Evolutionary conservation across 2,797 vertebrate species (phyloP).

Genomic region (Chelidonichthys spinosus): DNA sequence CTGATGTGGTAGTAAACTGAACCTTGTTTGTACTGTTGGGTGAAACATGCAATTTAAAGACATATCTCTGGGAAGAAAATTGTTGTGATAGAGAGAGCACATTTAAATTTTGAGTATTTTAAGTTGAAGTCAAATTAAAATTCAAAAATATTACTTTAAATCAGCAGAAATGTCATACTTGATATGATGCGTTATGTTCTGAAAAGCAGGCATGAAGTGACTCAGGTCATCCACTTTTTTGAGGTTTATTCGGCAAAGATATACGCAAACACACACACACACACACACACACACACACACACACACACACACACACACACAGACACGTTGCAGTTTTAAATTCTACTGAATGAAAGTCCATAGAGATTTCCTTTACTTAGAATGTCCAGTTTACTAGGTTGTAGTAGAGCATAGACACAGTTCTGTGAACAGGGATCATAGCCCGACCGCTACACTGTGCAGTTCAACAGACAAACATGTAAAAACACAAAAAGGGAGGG

Average conservation of each 20-base stretch:
- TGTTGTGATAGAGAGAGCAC: neutral
- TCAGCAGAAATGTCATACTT: slow-evolving; percentile 1
- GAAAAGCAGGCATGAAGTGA: slow-evolving; percentile 23
- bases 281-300: neutral
- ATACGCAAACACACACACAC: neutral
- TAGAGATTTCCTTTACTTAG: neutral
- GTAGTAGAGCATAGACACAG: slow-evolving; percentile 44
- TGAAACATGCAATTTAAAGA: slow-evolving; percentile 3
- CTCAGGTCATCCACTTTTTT: slow-evolving; percentile 16
- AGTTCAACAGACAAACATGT: slow-evolving; percentile 43
- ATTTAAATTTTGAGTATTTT: slow-evolving; percentile 8
- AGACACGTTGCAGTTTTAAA: neutral
- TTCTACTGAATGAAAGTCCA: neutral
- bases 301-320: neutral
- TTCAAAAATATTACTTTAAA: neutral
- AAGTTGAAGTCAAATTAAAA: neutral
- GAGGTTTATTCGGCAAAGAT: neutral
- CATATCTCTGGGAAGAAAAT: neutral
- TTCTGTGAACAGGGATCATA: slow-evolving; percentile 55
- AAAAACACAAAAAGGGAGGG: slow-evolving; percentile 24
- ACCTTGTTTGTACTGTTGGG: neutral
- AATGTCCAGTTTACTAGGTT: slow-evolving; percentile 45
- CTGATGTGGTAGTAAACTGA: neutral
- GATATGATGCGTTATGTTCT: slow-evolving; percentile 18
- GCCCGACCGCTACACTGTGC: slow-evolving; percentile 74